phyloP scores from a whole-genome alignment of 2,888 invertebrate species.

The Conomelus anceps region DNA sequence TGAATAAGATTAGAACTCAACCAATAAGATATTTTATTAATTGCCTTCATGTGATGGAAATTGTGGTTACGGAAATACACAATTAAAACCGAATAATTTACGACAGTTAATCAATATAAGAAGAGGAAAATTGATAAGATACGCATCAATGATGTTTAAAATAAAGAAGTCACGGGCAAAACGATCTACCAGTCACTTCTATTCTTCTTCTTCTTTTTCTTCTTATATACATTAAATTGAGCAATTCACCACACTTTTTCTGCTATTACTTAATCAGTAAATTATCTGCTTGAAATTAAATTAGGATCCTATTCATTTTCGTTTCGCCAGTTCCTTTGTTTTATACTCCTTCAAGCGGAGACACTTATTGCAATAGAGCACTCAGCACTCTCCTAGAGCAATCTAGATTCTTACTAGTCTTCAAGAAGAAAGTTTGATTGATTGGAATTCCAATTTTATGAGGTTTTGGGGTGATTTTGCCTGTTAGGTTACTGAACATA shows the following conservation, averaged over 20 bases:
- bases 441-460: too few relatives aligned
- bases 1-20: too few relatives aligned
- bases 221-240: not conserved
- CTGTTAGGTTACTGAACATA: too few relatives aligned
- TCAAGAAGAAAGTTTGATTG: too few relatives aligned
- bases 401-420: too few relatives aligned
- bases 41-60: too few relatives aligned
- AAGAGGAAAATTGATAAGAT: not conserved
- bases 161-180: not conserved
- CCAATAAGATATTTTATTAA: too few relatives aligned
- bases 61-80: too few relatives aligned
- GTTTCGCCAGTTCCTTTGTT: not conserved
- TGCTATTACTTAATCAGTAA: not conserved
- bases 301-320: not conserved
- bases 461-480: too few relatives aligned
- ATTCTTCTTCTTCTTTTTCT: not conserved
- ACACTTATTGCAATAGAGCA: too few relatives aligned
- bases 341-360: too few relatives aligned
- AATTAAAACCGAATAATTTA: not conserved
- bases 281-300: not conserved
- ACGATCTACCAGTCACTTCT: not conserved
- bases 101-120: not conserved
- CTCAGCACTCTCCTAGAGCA: too few relatives aligned
- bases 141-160: not conserved
- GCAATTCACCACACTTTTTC: not conserved